Percentiles rank a stretch among this genome's conserved stretches.
phyloP scores from a whole-genome alignment of 2,888 invertebrate species.

The Cyclophora albipunctata region DNA sequence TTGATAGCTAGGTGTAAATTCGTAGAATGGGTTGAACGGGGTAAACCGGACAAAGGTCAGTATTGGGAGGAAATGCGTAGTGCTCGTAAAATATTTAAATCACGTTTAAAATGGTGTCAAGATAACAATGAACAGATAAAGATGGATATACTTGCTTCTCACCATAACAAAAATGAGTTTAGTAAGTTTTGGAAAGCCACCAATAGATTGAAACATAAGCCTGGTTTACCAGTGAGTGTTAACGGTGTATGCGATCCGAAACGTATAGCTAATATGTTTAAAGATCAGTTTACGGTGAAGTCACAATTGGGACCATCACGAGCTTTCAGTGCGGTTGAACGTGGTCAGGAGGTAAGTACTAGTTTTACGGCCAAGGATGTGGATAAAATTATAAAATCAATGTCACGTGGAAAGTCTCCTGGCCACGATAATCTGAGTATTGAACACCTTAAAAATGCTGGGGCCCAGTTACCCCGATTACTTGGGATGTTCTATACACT shows the following conservation, averaged over 20 bases:
- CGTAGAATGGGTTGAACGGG: slow-evolving; percentile 1
- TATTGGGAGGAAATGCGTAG: slow-evolving; percentile 8
- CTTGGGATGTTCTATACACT: too few relatives aligned
- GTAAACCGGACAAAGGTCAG: slow-evolving; percentile 5
- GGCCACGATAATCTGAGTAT: too few relatives aligned
- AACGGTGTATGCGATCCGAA: slow-evolving; percentile 3
- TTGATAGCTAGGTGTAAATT: slow-evolving; percentile 6
- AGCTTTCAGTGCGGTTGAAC: too few relatives aligned
- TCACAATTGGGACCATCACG: too few relatives aligned
- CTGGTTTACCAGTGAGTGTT: slow-evolving; percentile 11
- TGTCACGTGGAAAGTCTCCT: too few relatives aligned
- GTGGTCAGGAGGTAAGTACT: too few relatives aligned
- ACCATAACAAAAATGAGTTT: not conserved
- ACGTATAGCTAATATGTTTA: slow-evolving; percentile 13
- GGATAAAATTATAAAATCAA: too few relatives aligned
- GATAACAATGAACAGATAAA: slow-evolving; percentile 5
- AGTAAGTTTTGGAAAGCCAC: slow-evolving; percentile 1
- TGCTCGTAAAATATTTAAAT: slow-evolving; percentile 7
- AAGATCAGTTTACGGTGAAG: slow-evolving; percentile 7
- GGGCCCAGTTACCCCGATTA: too few relatives aligned
- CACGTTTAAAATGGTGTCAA: slow-evolving; percentile 8
- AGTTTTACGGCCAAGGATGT: too few relatives aligned
- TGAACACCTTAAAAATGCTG: too few relatives aligned
- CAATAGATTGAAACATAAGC: not conserved
- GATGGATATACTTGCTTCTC: slow-evolving; percentile 5